Base-by-base conservation (phyloP, 2,888 invertebrate genomes). In the Leptopilina myrica region DNA sequence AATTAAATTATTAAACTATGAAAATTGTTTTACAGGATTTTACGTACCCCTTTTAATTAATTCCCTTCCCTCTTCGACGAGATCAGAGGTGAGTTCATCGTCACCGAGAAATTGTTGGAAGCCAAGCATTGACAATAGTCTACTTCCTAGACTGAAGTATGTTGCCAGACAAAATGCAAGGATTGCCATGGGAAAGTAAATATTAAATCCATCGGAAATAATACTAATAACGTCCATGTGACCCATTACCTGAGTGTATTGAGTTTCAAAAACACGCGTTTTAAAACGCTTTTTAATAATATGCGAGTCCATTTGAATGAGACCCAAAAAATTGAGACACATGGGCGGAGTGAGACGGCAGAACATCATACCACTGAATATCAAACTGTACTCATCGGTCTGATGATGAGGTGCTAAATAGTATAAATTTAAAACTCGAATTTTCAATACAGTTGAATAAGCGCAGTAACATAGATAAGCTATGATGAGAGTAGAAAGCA, bases 181-280 rank as follows among this genome's bases (percentile, higher is more conserved):
- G 90, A 99, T 98, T 80, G 97, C 95, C 95, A 99, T 99, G 0
- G 99, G 99, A 92, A 99, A 98, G 93, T 99, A 99, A 78, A 99
- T 96, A 92, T 99, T 99, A 93, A 99, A 99, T 9, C 99, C 99
- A 91, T 98, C 97, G 0, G 99, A 97, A 84, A 99, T 97, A 81
- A 99, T 97, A 46, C 97, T 96, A 78, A 99, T 95, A 0, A 99
- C 98, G 92, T 99, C 99, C 98, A 99, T 98, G 91, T 99, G 99
- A 0, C 99, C 99, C 99, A 99, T 99, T 86, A 99, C 97, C 95
- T 97, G 96, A 0, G 99, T 99, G 89, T 99, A 99, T 87, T 97
- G 96, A 0, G 99, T 99, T 92, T 97, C 99, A 92, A 96, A 93
- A 65, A 96, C 93, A 84, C 94, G 94, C 84, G 94, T 93, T 86